Evolutionary conservation across 2,888 invertebrate species (phyloP), one percentile per base, ranked within the genome.

Genomic region (Arctia plantaginis): DNA sequence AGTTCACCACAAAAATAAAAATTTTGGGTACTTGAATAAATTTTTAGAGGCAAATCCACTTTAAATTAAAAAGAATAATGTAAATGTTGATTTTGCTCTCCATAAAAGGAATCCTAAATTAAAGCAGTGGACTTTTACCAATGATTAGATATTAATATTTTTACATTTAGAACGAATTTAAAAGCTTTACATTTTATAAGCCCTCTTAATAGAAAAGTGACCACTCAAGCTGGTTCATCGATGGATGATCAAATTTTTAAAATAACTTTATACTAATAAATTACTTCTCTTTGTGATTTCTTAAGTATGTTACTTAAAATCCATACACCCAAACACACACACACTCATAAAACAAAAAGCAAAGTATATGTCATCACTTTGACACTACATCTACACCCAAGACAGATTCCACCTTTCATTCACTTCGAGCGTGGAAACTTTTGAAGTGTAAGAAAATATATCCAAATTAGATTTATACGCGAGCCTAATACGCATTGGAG

Each of bases 391-490:
- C 23, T 51, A 80, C 67, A 69, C 18, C 62, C 47, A 62, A 75
- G 80, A 78, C 80, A 75, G 69, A 80, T 73, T 80, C 77, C 73
- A 77, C 77, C 80, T 78, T 80, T 66, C 69, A 72, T 73, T 82
- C 71, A 77, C 81, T 77, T 74, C 55, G 64, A 78, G 73, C 77
- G 84, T 74, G 23, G 84, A 89, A 90, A 91, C 91, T 91, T 90
- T 90, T 91, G 88, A 90, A 89, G 89, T 81, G 86, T 83, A 90
- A 89, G 90, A 90, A 92, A 93, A 93, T 92, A 88, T 93, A 93
- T 89, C 90, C 90, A 93, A 93, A 94, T 93, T 90, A 90, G 92
- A 94, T 94, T 94, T 93, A 88, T 88, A 82, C 86, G 86, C 82
- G 90, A 91, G 91, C 90, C 90, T 92, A 91, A 92, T 93, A 91